Evolutionary conservation across 30 jellyfish, hydroid and myxozoan species (phyloP).

Genomic region (Turritopsis dohrnii): DNA sequence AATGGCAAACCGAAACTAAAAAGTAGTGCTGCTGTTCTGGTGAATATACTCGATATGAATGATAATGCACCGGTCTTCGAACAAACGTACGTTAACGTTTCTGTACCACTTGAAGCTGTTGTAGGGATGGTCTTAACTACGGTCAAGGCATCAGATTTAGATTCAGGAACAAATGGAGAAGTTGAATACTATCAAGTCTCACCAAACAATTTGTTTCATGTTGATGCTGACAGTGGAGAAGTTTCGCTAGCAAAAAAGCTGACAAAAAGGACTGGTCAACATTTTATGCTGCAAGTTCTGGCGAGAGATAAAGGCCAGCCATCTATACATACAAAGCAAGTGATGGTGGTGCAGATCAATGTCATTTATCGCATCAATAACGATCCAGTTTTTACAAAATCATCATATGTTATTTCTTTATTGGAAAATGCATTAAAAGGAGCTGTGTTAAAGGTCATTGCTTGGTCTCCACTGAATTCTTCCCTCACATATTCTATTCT

Average conservation of each 20-base stretch:
- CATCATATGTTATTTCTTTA: neutral
- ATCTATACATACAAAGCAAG: slow-evolving; percentile 30
- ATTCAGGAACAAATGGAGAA: slow-evolving; percentile 25
- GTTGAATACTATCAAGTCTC: slow-evolving; percentile 31
- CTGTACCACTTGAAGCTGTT: slow-evolving; percentile 49
- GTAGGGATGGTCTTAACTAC: slow-evolving; percentile 19
- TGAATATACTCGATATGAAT: slow-evolving; percentile 44
- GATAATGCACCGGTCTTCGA: slow-evolving; percentile 57
- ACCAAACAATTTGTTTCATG: slow-evolving; percentile 43
- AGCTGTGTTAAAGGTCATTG: neutral
- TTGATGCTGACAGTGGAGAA: slow-evolving; percentile 44
- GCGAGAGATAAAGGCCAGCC: slow-evolving; percentile 65
- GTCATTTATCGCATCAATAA: slow-evolving; percentile 16
- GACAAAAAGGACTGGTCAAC: slow-evolving; percentile 33
- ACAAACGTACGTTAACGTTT: slow-evolving; percentile 28
- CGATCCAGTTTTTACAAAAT: neutral
- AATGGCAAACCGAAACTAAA: slow-evolving; percentile 6
- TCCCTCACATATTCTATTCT: neutral
- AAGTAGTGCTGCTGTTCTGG: slow-evolving; percentile 35
- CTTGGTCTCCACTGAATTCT: neutral
- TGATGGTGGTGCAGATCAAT: slow-evolving; percentile 40
- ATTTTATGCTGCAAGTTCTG: slow-evolving; percentile 48
- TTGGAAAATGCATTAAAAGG: neutral
- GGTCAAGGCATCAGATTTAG: slow-evolving; percentile 60
- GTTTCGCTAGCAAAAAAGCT: slow-evolving; percentile 23